These are phyloP conservation scores for Heliconius hermathena DNA, from an alignment of 1,140 invertebrate species.

Conservation along the genomic window DNA sequence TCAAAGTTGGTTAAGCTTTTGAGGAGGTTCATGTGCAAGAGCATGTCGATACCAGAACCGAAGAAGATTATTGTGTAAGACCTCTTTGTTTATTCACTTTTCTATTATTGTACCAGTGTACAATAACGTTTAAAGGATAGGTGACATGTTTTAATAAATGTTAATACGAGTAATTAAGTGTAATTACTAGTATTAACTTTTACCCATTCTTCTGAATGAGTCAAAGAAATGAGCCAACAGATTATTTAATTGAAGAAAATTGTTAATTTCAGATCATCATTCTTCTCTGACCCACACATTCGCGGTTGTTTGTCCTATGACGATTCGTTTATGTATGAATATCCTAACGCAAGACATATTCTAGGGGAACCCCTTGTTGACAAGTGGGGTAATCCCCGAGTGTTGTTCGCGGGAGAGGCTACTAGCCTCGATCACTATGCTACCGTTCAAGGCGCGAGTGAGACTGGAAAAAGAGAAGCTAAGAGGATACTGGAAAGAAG, in stretches of 20 bases:
- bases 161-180: no score
- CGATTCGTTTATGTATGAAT: conserved; percentile 40
- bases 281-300: conserved; percentile 56
- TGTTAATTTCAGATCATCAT: conserved; percentile 47
- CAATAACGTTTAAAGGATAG: no score
- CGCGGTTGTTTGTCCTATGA: conserved; percentile 58
- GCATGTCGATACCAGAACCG: conserved; percentile 51
- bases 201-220: no score
- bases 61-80: conserved; percentile 48
- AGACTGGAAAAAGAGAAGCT: conserved; percentile 82
- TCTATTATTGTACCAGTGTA: no score
- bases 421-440: conserved; percentile 80
- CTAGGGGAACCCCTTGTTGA: conserved; percentile 49
- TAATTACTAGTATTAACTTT: no score
- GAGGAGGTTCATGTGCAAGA: conserved; percentile 51
- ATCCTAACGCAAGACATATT: conserved; percentile 45
- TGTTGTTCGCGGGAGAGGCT: conserved; percentile 70
- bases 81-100: no score
- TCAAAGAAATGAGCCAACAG: no score
- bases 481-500: conserved; percentile 51
- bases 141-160: no score
- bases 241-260: not conserved
- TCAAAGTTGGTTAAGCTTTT: conserved; percentile 40
- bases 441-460: conserved; percentile 84
- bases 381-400: conserved; percentile 41